phyloP scores from a whole-genome alignment of 1,140 invertebrate genomes.

The Formica exsecta region DNA sequence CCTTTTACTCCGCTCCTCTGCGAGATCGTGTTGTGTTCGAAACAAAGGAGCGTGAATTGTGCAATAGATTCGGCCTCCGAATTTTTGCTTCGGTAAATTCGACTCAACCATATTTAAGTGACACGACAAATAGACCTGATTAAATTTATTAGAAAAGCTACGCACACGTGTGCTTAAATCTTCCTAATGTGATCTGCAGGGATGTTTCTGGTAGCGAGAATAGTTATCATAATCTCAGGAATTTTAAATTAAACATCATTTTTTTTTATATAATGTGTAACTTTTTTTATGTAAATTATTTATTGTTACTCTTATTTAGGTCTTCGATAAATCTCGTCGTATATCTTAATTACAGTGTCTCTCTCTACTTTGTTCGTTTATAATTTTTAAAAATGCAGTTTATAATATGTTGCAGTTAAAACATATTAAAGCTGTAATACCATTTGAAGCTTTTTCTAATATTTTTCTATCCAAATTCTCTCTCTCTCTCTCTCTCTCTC shows the following conservation, averaged over 20 bases:
- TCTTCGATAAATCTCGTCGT: not conserved
- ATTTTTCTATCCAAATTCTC: not conserved
- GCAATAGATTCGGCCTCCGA: not conserved
- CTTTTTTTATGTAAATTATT: not conserved
- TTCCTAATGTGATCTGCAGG: not conserved
- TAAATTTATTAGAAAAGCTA: not conserved
- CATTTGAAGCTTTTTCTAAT: not conserved
- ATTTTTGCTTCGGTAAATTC: conserved; percentile 17
- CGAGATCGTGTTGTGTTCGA: conserved; percentile 10
- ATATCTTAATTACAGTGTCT: no score
- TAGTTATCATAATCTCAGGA: not conserved
- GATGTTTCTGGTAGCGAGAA: not conserved
- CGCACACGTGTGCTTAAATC: not conserved
- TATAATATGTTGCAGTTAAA: not conserved
- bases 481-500: no score
- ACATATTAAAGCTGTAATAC: not conserved
- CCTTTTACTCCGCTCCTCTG: not conserved
- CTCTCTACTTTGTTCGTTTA: not conserved
- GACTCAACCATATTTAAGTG: not conserved
- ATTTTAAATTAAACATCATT: not conserved
- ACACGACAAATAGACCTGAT: not conserved
- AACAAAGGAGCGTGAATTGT: conserved; percentile 9
- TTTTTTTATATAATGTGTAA: not conserved
- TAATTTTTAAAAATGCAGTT: not conserved
- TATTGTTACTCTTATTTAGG: not conserved